Conservation (phyloP, 2,888 invertebrate genomes). For the Cerceris rybyensis region DNA sequence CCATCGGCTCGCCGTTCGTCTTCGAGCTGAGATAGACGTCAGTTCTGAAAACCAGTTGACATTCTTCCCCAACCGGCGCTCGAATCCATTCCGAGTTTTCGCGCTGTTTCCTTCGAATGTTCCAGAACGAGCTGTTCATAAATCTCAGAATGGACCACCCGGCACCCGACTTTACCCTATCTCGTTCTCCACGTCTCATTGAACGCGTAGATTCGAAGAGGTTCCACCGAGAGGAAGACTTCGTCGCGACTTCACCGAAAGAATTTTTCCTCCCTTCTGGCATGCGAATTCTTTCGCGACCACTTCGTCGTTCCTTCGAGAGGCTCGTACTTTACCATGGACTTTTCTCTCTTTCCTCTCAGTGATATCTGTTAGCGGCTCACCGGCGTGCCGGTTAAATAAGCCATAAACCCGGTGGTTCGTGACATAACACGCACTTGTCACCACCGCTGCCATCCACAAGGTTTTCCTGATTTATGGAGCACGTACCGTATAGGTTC, state of each 20-base stretch:
- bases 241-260: slow-evolving; percentile 47
- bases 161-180: slow-evolving; percentile 57
- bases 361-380: slow-evolving; percentile 26
- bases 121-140: slow-evolving; percentile 67
- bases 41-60: slow-evolving; percentile 49
- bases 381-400: slow-evolving; percentile 64
- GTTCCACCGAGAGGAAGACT: slow-evolving; percentile 45
- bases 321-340: slow-evolving; percentile 30
- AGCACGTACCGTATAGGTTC: slow-evolving; percentile 28
- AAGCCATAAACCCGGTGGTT: slow-evolving; percentile 65
- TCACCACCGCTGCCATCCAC: slow-evolving; percentile 62
- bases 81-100: slow-evolving; percentile 59
- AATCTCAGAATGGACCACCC: slow-evolving; percentile 74
- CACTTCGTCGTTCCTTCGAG: slow-evolving; percentile 26
- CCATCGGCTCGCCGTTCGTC: slow-evolving; percentile 4
- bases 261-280: slow-evolving; percentile 38
- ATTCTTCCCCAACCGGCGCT: slow-evolving; percentile 52
- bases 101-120: slow-evolving; percentile 66
- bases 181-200: slow-evolving; percentile 67
- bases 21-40: slow-evolving; percentile 14
- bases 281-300: slow-evolving; percentile 56
- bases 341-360: slow-evolving; percentile 10
- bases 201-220: slow-evolving; percentile 64
- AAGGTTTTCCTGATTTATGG: slow-evolving; percentile 74
- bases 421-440: slow-evolving; percentile 70